A percentile compares a stretch with the other conserved stretches of the same genome.
Conservation (phyloP, 2,797 vertebrate species). For the Platalea minor region DNA sequence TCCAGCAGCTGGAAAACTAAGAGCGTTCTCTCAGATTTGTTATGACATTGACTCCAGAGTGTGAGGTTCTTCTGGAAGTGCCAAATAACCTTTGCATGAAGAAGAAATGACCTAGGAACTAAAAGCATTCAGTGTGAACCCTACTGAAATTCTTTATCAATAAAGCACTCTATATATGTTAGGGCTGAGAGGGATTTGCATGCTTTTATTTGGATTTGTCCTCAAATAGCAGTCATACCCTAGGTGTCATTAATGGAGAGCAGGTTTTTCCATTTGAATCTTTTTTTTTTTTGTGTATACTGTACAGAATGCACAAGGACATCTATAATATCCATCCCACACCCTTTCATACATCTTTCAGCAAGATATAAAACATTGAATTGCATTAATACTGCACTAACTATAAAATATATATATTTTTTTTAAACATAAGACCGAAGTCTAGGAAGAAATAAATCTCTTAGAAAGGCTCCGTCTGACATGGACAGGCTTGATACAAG, state of each 20-base stretch:
- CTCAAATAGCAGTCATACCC: not conserved
- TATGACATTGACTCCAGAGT: not conserved
- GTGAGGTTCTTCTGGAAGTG: not conserved
- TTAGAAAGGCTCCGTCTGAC: not conserved
- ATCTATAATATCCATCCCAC: not conserved
- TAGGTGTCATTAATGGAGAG: not conserved
- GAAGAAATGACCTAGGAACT: not conserved
- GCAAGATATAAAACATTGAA: not conserved
- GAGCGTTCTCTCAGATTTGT: not conserved
- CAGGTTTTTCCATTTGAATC: not conserved
- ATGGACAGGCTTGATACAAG: not conserved
- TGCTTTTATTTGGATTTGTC: not conserved
- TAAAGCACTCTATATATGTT: not conserved
- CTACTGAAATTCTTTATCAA: not conserved
- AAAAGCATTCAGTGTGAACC: not conserved
- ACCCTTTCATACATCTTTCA: not conserved
- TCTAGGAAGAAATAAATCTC: not conserved
- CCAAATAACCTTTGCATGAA: not conserved
- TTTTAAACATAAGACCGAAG: not conserved
- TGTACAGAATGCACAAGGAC: not conserved
- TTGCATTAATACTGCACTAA: not conserved
- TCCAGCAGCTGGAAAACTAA: not conserved
- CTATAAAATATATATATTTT: not conserved
- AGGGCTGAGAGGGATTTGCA: not conserved
- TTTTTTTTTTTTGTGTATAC: not conserved